Base-by-base conservation (phyloP, 2,113 vertebrate genomes). In the Corythornis cristatus region DNA sequence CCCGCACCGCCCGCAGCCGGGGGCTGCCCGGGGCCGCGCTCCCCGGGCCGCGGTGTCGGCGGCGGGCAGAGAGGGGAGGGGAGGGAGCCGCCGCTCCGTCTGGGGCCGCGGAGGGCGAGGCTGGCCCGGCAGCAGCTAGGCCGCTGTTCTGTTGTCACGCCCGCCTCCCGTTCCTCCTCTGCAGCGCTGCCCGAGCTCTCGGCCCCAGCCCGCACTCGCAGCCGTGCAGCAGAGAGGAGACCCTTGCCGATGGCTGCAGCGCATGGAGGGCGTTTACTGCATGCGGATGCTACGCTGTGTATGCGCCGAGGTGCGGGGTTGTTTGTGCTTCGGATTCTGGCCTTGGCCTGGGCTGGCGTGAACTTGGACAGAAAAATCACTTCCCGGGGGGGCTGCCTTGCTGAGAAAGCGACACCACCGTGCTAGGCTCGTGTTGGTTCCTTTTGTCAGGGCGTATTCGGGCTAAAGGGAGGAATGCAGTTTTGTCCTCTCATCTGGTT, bases 281-380 rank as follows among this genome's bases (percentile, higher is more conserved):
- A 0, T 21, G 66, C 54, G 2, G 35, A 0, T 70, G 0, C 43
- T 12, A 4, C 5, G 2, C 6, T 5, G 8, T 8, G 3, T 35
- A 4, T 75, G 31, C 26, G 75, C 28, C 3, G 8, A 6, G 57
- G 21, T 45, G 64, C 11, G 1, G 60, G 4, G 57, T 37, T 80
- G 6, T 5, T 33, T 42, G 15, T 6, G 0, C 53, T 54, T 7
- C 5, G 12, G 12, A 12, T 53, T 43, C n/a, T 33, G 23, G 0
- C 0, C 3, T 42, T n/a, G 62, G 17, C 19, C 13, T 3, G 19
- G 15, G 33, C 43, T 19, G 31, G 54, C 48, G 0, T 42, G 70
- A 90, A n/a, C 53, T 84, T 57, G 5, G 29, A 4, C 23, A 57
- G 43, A 57, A 94, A 65, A 89, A 87, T 7, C 31, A 9, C 53